These are phyloP conservation scores for Papilio helenus DNA, from an alignment of 1,140 invertebrate genomes.

Conservation along the genomic window DNA sequence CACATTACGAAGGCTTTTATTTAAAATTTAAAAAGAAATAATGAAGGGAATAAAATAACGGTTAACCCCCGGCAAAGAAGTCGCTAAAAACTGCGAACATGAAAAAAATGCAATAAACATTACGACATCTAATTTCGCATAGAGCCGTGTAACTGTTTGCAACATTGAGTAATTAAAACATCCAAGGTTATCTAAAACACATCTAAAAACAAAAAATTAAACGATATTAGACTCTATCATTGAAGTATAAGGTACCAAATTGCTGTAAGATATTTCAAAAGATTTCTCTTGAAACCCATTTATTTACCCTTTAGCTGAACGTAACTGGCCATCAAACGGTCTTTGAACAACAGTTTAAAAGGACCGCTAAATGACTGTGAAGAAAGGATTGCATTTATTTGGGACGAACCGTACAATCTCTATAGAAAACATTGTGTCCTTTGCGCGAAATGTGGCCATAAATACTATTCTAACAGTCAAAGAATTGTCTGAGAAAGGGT, in stretches of 20 bases:
- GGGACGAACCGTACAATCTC: constrained; percentile 52
- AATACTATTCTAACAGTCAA: constrained; percentile 60
- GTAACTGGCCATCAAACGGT: constrained; percentile 61
- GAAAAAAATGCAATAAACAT: constrained; percentile 58
- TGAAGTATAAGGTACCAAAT: constrained; percentile 36
- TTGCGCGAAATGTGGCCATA: constrained; percentile 65
- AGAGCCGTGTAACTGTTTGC: constrained; percentile 60
- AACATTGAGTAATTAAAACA: constrained; percentile 46
- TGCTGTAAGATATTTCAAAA: constrained; percentile 25
- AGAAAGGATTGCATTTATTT: constrained; percentile 77
- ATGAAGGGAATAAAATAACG: constrained; percentile 54
- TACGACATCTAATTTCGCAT: constrained; percentile 49
- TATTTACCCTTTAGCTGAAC: constrained; percentile 66
- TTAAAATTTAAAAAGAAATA: constrained; percentile 57
- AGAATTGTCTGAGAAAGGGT: constrained; percentile 65
- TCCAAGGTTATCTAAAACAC: constrained; percentile 43
- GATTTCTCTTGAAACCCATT: constrained; percentile 44
- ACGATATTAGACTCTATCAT: background rate
- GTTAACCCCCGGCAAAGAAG: constrained; percentile 62
- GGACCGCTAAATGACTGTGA: constrained; percentile 61
- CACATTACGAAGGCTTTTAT: constrained; percentile 54
- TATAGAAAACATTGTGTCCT: constrained; percentile 53
- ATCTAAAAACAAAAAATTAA: background rate
- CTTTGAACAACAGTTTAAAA: constrained; percentile 62
- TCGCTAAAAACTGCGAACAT: constrained; percentile 59